Conservation (phyloP, 2,888 invertebrate species). For the Hirtodrosophila trivittata region DNA sequence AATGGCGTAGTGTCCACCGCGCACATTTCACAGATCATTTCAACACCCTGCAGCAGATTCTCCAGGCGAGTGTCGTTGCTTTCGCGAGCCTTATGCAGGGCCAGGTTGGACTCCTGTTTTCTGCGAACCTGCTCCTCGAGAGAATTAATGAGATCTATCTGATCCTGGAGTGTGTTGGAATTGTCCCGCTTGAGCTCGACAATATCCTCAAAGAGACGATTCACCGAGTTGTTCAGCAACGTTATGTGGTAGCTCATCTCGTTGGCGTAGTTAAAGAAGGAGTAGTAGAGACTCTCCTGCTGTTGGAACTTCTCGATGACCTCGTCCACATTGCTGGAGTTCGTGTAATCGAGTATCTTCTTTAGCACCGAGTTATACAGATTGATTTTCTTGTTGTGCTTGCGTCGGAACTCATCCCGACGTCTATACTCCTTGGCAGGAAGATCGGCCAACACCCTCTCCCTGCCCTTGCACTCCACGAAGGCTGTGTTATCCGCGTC, state of each 20-base stretch:
- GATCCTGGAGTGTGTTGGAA: constrained; percentile 61
- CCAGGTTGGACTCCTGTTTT: constrained; percentile 63
- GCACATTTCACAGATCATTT: constrained; percentile 83
- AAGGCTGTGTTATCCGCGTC: constrained; percentile 79
- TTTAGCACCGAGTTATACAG: constrained; percentile 80
- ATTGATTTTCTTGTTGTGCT: constrained; percentile 78
- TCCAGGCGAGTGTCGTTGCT: constrained; percentile 69
- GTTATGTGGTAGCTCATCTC: constrained; percentile 83
- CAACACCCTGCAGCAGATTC: constrained; percentile 73
- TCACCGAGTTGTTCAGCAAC: constrained; percentile 77
- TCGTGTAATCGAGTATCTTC: constrained; percentile 80
- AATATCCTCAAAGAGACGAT: constrained; percentile 80
- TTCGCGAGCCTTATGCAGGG: constrained; percentile 52
- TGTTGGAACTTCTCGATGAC: constrained; percentile 82
- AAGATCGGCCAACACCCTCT: constrained; percentile 73
- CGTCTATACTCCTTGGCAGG: constrained; percentile 82
- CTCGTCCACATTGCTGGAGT: constrained; percentile 69
- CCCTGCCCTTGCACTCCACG: constrained; percentile 74
- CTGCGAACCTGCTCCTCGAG: constrained; percentile 65
- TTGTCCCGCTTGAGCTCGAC: constrained; percentile 68
- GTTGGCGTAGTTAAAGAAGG: constrained; percentile 83
- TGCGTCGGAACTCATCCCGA: constrained; percentile 76
- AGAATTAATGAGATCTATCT: constrained; percentile 68
- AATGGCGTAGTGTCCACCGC: constrained; percentile 85
- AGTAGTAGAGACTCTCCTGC: constrained; percentile 83